Evolutionary conservation across 2,113 vertebrate genomes (phyloP).

Genomic region (Fregata magnificens): DNA sequence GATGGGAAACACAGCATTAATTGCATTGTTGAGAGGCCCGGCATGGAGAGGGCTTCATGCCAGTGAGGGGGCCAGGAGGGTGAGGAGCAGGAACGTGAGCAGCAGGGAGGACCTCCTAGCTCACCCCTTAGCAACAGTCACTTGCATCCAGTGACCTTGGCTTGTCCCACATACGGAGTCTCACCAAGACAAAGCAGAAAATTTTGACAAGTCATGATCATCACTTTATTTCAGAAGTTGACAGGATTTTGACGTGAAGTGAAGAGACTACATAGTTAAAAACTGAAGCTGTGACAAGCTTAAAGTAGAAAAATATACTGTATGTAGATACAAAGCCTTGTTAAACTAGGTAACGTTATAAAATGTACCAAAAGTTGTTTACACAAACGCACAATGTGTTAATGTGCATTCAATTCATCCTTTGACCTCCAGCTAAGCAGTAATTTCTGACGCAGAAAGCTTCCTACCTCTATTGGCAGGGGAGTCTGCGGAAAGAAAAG

Average conservation of each 20-base stretch:
- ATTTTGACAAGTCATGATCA: not conserved
- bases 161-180: not conserved
- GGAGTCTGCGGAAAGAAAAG: not conserved
- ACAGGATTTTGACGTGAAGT: not conserved
- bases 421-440: not conserved
- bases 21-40: not conserved
- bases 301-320: constrained; percentile 60
- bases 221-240: constrained; percentile 47
- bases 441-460: constrained; percentile 46
- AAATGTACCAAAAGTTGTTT: constrained; percentile 38
- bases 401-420: not conserved
- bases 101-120: not conserved
- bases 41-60: accelerated
- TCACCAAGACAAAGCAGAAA: not conserved
- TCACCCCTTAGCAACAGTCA: not conserved
- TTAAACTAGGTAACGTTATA: not conserved
- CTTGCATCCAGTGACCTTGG: not conserved
- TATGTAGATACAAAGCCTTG: constrained; percentile 28
- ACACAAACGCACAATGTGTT: not conserved
- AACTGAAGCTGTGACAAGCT: constrained; percentile 26
- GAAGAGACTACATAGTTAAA: constrained; percentile 1
- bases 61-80: accelerated
- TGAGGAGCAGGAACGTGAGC: not conserved
- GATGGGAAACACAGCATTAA: not conserved
- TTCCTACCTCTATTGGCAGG: not conserved